Evolutionary conservation across 37 sponge, comb jelly and placozoan species (phyloP), one percentile per base, ranked within the genome.

Genomic region (Bolinopsis microptera): DNA sequence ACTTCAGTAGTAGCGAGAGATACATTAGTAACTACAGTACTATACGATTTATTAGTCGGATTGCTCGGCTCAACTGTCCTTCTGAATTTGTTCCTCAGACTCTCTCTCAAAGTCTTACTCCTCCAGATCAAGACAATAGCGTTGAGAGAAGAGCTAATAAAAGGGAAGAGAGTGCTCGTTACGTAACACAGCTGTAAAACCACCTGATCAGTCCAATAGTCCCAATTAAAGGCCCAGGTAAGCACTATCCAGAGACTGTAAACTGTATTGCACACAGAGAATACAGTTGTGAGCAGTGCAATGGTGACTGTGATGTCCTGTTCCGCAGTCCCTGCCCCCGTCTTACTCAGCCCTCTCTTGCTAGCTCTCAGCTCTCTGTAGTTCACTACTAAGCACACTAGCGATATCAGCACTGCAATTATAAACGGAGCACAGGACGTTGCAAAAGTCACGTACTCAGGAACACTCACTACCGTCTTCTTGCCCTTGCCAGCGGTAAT

Each of bases 391-490:
- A 70, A 26, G 30, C 74, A 70, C 28, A n/a, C 21, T 9, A 70
- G 74, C 25, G 74, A 70, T 70, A 70, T 70, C 28, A 70, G 3
- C 25, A 70, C 74, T n/a, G 74, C 74, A 8, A 70, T n/a, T 9
- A 70, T 70, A n/a, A 70, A 70, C 24, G 74, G 74, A n/a, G 28
- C 30, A 26, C 74, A 70, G 74, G 74, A 70, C 25, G 74, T 70
- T 22, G 28, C 16, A 22, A 70, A 70, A 24, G 74, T 70, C 2
- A 70, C 74, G 21, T 70, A 70, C 25, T 28, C 2, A 22, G 74
- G 74, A 8, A 70, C 74, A 3, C 21, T 22, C 1, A 70, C 21
- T 22, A 1, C 21, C 30, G 5, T 70, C 3, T 70, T 70, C 28
- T 9, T 22, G 21, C 21, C 74, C 1, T 8, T n/a, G 2, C 26